Base-by-base conservation (phyloP, 2,113 vertebrate species). In the Passer montanus region DNA sequence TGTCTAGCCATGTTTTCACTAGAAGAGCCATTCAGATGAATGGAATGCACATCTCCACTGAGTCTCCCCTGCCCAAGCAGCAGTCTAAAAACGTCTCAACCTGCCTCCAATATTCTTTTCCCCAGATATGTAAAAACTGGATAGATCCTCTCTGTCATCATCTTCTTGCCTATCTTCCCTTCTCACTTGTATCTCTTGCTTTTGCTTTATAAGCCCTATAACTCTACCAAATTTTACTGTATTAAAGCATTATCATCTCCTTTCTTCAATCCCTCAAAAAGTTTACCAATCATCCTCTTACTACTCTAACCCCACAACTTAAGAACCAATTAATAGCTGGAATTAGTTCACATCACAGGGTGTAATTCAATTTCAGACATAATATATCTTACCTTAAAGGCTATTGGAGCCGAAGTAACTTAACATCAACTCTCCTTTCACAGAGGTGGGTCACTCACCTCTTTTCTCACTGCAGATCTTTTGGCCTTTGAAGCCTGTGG, bases 1-100 rank as follows among this genome's bases (percentile, higher is more conserved):
- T 78, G 90, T 96, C 93, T 92, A 90, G 76, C 68, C 90, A 64
- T 95, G 94, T 97, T 97, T 96, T 95, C 52, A 90, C 87, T 96
- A 95, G 39, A 68, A 90, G 28, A 84, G 39, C 60, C 83, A 1
- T 92, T 93, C 93, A 93, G 92, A 94, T 96, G 79, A 95, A 96
- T 95, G 94, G 96, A 96, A 96, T 94, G 94, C 44, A 93, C 80
- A 91, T 95, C 93, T 93, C 94, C 0, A 7, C 73, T 81, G 64
- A 47, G 85, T 59, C 46, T 95, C 76, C 67, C 82, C 79, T 67
- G 87, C 69, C 43, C 74, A 56, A 94, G 68, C 86, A 92, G 56
- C 68, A 86, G 47, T 28, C 64, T 84, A 80, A 94, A 86, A 94
- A 81, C 5, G 13, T 87, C 78, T 77, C 75, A 80, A 56, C 37